Base-by-base conservation (phyloP, 2,113 vertebrate species). In the Odobenus rosmarus region DNA sequence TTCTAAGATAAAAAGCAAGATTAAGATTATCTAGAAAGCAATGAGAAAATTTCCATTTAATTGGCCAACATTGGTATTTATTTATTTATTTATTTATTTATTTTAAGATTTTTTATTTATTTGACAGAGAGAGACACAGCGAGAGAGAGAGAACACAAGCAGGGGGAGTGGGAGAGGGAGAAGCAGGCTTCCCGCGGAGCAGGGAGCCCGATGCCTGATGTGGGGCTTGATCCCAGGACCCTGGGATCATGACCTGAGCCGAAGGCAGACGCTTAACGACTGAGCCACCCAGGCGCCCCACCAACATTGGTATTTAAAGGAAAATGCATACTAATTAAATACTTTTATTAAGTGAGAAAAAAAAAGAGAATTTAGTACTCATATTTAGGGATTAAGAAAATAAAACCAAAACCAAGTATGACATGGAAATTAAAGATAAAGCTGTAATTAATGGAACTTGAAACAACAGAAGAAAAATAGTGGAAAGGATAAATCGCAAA, bases 301-400 rank as follows among this genome's bases (percentile, higher is more conserved):
- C 23, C 46, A 90, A 69, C 7, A 80, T 76, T 86, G 62, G 21
- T 64, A 67, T 83, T 74, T 87, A 84, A 51, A 87, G 76, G 83
- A 85, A 83, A 87, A 83, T 39, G 31, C 57, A 5, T 62, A 67
- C 4, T 51, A 76, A 49, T 91, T 79, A 87, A 69, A 53, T 93
- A 67, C 14, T 88, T 83, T 83, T 33, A 71, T 72, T 95, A 95
- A 95, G 7, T 80, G 67, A 83, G 57, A 64, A 90, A 90, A 53
- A 77, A 71, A 51, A 67, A 92, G 10, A 77, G 12, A 88, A 46
- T 42, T 89, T 24, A 90, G 7, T 64, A 62, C 12, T 93, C 16
- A 94, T 42, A 53, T 76, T 96, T 86, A 92, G 19, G 33, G 31
- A 76, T 94, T 94, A 81, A 42, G 46, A 88, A 92, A 96, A 86